Conservation (phyloP, 2,113 vertebrate species). For the Charadrius vociferus region DNA sequence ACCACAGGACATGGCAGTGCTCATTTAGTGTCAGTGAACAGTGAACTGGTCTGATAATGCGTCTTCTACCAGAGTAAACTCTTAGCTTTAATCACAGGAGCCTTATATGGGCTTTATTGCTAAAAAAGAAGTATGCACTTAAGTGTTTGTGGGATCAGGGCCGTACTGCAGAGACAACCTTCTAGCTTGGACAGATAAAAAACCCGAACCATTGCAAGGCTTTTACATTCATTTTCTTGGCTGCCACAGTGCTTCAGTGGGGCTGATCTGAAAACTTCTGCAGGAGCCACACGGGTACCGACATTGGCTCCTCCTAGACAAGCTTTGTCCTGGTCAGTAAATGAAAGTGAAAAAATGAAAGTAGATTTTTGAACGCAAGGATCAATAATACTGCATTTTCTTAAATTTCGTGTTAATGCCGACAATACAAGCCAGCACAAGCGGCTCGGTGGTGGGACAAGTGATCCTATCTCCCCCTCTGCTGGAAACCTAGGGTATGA, state of each 20-base stretch:
- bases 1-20: neutral
- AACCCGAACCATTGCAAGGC: neutral
- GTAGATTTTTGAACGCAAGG: neutral
- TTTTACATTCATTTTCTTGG: neutral
- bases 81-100: neutral
- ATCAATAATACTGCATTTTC: neutral
- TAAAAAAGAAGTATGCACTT: neutral
- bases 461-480: constrained; percentile 62
- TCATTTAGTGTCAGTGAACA: neutral
- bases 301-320: constrained; percentile 16
- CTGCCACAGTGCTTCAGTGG: neutral
- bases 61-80: neutral
- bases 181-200: neutral
- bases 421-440: accelerated
- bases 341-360: neutral
- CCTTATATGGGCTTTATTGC: accelerated
- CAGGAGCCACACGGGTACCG: neutral
- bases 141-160: neutral
- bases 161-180: neutral
- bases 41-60: neutral
- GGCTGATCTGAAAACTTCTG: neutral
- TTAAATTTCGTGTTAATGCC: neutral
- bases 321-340: constrained; percentile 1
- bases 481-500: constrained; percentile 3
- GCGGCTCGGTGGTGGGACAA: neutral